phyloP scores from a whole-genome alignment of 2,888 invertebrate genomes.

The Julus scandinavius region DNA sequence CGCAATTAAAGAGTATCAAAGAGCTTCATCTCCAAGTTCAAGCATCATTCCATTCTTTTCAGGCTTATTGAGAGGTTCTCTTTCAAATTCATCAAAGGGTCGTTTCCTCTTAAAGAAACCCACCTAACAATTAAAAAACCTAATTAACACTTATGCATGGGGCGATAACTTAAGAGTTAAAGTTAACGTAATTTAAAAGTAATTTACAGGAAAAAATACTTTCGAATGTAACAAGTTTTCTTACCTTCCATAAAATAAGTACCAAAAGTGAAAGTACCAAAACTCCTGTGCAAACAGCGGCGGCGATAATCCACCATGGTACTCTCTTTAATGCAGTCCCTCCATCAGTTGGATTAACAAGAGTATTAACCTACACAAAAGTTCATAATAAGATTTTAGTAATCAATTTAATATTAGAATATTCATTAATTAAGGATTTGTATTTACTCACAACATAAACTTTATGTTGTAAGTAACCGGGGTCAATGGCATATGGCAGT shows the following conservation, averaged over 20 bases:
- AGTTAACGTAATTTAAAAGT: too few relatives aligned
- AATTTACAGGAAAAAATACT: too few relatives aligned
- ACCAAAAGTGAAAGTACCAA: slow-evolving; percentile 81
- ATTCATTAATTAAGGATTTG: background rate
- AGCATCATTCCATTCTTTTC: slow-evolving; percentile 56
- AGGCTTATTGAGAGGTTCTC: slow-evolving; percentile 58
- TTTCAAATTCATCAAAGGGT: slow-evolving; percentile 67
- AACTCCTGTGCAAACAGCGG: slow-evolving; percentile 85
- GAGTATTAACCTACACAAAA: slow-evolving; percentile 55
- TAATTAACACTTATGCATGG: background rate
- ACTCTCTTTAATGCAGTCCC: slow-evolving; percentile 69
- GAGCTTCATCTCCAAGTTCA: slow-evolving; percentile 57
- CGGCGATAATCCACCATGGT: slow-evolving; percentile 86
- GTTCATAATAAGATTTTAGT: background rate
- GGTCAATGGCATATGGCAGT: slow-evolving; percentile 77
- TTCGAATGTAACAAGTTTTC: slow-evolving; percentile 55
- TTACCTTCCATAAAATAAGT: slow-evolving; percentile 83
- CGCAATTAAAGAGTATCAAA: background rate
- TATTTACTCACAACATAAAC: slow-evolving; percentile 58
- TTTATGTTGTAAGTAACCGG: slow-evolving; percentile 72
- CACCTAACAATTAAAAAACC: slow-evolving; percentile 71
- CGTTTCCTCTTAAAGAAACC: slow-evolving; percentile 94
- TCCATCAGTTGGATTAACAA: slow-evolving; percentile 56
- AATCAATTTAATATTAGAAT: background rate
- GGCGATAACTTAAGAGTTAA: background rate